Conservation (phyloP, 2,113 vertebrate species). For the Microcebus tavaratra region DNA sequence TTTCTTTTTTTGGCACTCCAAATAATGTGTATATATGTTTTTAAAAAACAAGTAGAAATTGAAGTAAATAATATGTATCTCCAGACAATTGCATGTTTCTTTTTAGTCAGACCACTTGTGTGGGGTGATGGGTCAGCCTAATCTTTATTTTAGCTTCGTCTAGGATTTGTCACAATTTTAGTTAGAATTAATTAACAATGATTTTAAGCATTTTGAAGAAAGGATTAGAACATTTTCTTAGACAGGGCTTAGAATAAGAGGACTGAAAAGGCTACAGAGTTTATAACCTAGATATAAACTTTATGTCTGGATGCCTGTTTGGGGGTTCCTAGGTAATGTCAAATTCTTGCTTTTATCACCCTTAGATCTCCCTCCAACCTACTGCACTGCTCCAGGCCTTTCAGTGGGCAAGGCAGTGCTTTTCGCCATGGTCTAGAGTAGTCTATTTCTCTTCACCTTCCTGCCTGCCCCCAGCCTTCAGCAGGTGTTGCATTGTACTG, state of each 20-base stretch:
- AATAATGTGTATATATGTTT: background rate
- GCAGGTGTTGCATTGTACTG: accelerated
- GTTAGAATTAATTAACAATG: background rate
- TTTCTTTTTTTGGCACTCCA: background rate
- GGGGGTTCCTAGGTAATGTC: background rate
- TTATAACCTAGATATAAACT: background rate
- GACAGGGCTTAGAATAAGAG: background rate
- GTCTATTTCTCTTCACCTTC: background rate
- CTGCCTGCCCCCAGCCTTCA: background rate
- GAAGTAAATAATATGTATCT: background rate
- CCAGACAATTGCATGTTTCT: background rate
- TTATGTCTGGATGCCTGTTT: background rate
- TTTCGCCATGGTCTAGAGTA: background rate
- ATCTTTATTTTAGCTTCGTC: background rate
- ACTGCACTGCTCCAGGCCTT: background rate
- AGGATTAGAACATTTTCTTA: background rate
- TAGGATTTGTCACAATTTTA: background rate
- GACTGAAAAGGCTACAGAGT: background rate
- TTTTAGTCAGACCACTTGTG: background rate
- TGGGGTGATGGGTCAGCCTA: background rate
- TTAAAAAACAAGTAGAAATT: background rate
- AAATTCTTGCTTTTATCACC: background rate
- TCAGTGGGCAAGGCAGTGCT: background rate
- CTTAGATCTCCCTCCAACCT: background rate
- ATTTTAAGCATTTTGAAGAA: background rate